Evolutionary conservation across 2,797 vertebrate genomes (phyloP).

Genomic region (Falco biarmicus): DNA sequence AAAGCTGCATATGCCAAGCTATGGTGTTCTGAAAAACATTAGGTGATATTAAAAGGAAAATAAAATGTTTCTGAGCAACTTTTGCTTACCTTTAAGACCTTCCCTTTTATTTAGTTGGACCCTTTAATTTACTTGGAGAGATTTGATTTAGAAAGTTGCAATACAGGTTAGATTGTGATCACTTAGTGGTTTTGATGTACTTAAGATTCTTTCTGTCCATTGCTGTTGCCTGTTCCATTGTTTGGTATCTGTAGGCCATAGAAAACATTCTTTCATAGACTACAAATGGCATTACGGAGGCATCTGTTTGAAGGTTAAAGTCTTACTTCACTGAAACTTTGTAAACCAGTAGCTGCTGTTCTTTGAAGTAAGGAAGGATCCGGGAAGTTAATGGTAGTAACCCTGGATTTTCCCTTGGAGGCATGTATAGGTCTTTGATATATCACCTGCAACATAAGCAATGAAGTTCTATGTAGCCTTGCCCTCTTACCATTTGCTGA

Average conservation of each 20-base stretch:
- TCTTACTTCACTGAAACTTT: neutral
- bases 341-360: neutral
- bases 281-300: neutral
- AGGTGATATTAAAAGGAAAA: neutral
- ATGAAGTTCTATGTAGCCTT: rapidly evolving
- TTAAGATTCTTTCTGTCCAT: neutral
- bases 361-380: neutral
- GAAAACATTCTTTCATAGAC: neutral
- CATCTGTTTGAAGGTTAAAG: neutral
- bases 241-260: neutral
- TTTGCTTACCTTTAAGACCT: neutral
- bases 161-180: neutral
- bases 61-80: neutral
- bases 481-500: neutral
- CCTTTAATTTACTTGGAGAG: neutral
- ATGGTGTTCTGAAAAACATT: neutral
- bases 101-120: neutral
- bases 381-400: neutral
- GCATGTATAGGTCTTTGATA: rapidly evolving
- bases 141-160: neutral
- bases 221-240: neutral
- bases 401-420: neutral
- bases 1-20: neutral
- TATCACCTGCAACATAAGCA: neutral
- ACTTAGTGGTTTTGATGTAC: neutral